These are phyloP conservation scores for Mandrillus leucophaeus DNA, from an alignment of 2,113 vertebrate species.

Conservation along the genomic window DNA sequence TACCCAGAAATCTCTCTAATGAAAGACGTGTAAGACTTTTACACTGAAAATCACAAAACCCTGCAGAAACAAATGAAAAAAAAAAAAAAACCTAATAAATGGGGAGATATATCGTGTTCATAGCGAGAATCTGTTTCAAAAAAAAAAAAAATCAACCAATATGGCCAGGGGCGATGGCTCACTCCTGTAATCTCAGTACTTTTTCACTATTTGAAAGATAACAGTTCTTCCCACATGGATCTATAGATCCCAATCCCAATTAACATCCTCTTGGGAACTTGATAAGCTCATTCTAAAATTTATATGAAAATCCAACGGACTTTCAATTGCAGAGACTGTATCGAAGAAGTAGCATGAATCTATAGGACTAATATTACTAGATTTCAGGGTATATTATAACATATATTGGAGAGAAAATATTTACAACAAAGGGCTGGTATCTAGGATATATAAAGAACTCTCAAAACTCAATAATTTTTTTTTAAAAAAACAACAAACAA, in stretches of 20 bases:
- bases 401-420: neutral
- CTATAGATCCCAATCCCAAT: neutral
- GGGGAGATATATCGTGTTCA: neutral
- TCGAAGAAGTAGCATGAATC: neutral
- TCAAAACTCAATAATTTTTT: neutral
- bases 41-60: neutral
- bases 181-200: too few relatives aligned
- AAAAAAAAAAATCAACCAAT: too few relatives aligned
- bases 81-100: neutral
- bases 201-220: neutral
- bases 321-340: neutral
- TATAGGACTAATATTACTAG: neutral
- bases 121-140: too few relatives aligned
- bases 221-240: neutral
- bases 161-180: too few relatives aligned
- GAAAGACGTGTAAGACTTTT: neutral
- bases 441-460: neutral
- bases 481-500: neutral
- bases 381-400: neutral
- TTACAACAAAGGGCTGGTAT: neutral
- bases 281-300: constrained; percentile 17
- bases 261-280: neutral
- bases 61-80: neutral
- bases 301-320: constrained; percentile 16
- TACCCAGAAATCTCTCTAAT: neutral